These are phyloP conservation scores for Agriopis aurantiaria DNA, from an alignment of 2,888 invertebrate species.

Conservation along the genomic window DNA sequence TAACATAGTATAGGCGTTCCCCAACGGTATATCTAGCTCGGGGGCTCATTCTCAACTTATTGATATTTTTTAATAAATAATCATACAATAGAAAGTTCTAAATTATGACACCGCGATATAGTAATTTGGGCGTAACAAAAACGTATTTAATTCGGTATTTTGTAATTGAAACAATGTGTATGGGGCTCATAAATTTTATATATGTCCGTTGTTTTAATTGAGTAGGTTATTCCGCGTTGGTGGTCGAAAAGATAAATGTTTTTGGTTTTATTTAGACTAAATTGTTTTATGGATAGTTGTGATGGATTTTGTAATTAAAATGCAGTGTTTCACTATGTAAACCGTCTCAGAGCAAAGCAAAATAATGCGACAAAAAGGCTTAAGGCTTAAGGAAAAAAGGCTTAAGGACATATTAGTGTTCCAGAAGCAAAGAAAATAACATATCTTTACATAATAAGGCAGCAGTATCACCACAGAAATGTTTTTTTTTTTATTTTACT, in stretches of 20 bases:
- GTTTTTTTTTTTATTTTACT: no score
- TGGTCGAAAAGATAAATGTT: slow-evolving; percentile 73
- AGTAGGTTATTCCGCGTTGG: slow-evolving; percentile 68
- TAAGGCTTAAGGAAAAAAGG: no score
- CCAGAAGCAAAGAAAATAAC: no score
- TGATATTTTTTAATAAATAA: slow-evolving; percentile 78
- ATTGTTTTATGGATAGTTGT: slow-evolving; percentile 7
- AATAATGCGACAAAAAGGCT: no score
- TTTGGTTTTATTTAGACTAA: slow-evolving; percentile 53
- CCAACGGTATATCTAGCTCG: slow-evolving; percentile 62
- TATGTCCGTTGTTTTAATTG: slow-evolving; percentile 70
- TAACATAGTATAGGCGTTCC: slow-evolving; percentile 77
- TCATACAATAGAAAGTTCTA: slow-evolving; percentile 75
- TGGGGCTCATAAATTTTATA: slow-evolving; percentile 71
- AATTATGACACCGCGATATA: slow-evolving; percentile 71
- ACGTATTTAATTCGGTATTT: slow-evolving; percentile 76
- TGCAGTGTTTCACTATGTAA: slow-evolving; percentile 1
- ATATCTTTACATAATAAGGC: no score
- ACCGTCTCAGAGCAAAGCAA: no score
- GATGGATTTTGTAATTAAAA: slow-evolving; percentile 16
- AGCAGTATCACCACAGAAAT: no score
- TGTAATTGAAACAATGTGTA: slow-evolving; percentile 83
- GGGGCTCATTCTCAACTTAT: slow-evolving; percentile 66
- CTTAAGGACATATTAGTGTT: no score
- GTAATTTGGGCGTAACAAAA: slow-evolving; percentile 80